Percentiles rank a stretch among this genome's conserved stretches.
phyloP scores from a whole-genome alignment of 2,797 vertebrate genomes.

The Alosa sapidissima region DNA sequence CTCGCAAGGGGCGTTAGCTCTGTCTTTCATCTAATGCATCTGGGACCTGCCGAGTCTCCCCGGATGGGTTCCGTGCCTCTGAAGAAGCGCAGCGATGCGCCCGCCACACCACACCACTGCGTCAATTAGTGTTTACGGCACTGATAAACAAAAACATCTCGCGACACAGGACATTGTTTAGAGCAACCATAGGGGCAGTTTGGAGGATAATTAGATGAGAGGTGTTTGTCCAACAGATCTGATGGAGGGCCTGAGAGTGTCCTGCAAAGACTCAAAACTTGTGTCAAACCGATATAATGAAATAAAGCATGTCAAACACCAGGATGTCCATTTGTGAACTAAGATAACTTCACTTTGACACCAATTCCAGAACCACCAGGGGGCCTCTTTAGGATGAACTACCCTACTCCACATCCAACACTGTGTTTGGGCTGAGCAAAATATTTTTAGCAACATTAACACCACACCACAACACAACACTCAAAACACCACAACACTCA shows the following conservation, averaged over 20 bases:
- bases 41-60: slow-evolving; percentile 69
- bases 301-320: too few species aligned
- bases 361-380: background rate
- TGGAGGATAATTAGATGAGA: slow-evolving; percentile 53
- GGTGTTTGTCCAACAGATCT: background rate
- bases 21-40: slow-evolving; percentile 76
- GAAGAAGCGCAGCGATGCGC: slow-evolving; percentile 69
- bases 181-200: slow-evolving; percentile 65
- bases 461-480: background rate
- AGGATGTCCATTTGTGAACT: background rate
- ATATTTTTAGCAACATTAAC: background rate
- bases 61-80: slow-evolving; percentile 65
- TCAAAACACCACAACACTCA: background rate
- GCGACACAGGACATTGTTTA: slow-evolving; percentile 44
- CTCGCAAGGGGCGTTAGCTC: slow-evolving; percentile 66
- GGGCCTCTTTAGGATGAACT: background rate
- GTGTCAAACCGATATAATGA: too few species aligned
- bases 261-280: background rate
- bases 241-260: background rate
- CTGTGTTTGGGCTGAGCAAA: background rate
- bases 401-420: background rate
- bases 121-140: slow-evolving; percentile 68
- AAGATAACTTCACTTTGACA: background rate
- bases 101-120: slow-evolving; percentile 58
- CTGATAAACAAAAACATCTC: slow-evolving; percentile 68